Evolutionary conservation across 2,888 invertebrate species (phyloP).

Genomic region (Meta bourneti): DNA sequence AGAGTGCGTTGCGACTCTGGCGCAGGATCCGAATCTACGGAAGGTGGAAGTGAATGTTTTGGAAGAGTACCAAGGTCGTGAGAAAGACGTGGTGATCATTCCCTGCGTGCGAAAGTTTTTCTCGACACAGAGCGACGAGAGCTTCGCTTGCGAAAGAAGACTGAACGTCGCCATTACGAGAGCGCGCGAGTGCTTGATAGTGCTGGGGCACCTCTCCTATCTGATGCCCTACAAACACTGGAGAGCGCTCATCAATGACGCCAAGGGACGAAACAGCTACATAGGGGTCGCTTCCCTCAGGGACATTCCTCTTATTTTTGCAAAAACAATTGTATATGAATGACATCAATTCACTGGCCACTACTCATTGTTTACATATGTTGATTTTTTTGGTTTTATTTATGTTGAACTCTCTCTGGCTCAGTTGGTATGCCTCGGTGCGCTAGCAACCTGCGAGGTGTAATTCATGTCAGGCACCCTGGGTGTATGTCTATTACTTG

Average conservation of each 20-base stretch:
- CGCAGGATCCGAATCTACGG: background rate
- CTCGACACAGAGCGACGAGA: conserved; percentile 83
- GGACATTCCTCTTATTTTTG: conserved; percentile 22
- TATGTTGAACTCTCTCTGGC: no score
- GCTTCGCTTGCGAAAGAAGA: conserved; percentile 88
- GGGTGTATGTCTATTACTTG: no score
- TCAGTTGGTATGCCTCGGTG: no score
- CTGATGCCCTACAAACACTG: conserved; percentile 82
- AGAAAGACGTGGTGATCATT: conserved; percentile 91
- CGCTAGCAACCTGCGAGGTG: no score
- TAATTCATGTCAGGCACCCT: no score
- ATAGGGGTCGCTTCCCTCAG: conserved; percentile 22
- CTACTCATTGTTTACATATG: no score
- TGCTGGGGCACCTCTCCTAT: conserved; percentile 87
- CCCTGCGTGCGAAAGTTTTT: conserved; percentile 88
- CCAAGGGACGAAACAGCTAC: conserved; percentile 63
- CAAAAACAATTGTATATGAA: background rate
- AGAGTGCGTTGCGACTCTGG: background rate
- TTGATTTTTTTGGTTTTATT: no score
- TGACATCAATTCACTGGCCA: no score
- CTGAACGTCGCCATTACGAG: conserved; percentile 93
- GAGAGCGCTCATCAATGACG: conserved; percentile 80
- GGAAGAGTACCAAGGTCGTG: conserved; percentile 93
- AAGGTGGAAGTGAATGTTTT: conserved; percentile 86
- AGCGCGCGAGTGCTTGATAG: conserved; percentile 87